Conservation (phyloP, 2,113 vertebrate genomes). For the Macrotus californicus region DNA sequence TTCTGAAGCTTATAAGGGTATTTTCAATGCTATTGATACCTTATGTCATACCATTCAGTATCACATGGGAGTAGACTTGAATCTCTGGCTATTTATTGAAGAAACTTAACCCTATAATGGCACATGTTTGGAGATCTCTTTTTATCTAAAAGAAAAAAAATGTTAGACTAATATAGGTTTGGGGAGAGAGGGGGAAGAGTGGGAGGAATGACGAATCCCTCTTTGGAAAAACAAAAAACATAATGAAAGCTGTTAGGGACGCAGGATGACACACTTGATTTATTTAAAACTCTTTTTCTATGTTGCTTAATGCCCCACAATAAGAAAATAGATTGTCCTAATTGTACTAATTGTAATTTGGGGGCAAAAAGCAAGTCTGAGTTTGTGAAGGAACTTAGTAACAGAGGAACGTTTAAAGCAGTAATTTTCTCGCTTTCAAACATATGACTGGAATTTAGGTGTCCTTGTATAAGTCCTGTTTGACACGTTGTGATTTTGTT, state of each 20-base stretch:
- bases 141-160: neutral
- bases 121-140: neutral
- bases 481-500: neutral
- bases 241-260: neutral
- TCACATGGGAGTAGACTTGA: neutral
- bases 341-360: neutral
- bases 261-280: neutral
- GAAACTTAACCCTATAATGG: neutral
- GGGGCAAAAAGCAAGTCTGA: neutral
- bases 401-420: neutral
- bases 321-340: neutral
- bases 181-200: neutral
- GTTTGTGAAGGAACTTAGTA: slow-evolving; percentile 19
- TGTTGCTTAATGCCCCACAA: neutral
- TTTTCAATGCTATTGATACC: neutral
- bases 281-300: neutral
- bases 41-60: neutral
- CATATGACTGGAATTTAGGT: neutral
- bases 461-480: neutral
- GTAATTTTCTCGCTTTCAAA: neutral
- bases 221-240: slow-evolving; percentile 18
- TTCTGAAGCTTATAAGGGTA: neutral
- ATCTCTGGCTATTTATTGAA: neutral
- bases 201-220: neutral
- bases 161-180: neutral